Evolutionary conservation across 1,140 invertebrate genomes (phyloP), one percentile per base, ranked within the genome.

Genomic region (Trichomalopsis sarcophagae): DNA sequence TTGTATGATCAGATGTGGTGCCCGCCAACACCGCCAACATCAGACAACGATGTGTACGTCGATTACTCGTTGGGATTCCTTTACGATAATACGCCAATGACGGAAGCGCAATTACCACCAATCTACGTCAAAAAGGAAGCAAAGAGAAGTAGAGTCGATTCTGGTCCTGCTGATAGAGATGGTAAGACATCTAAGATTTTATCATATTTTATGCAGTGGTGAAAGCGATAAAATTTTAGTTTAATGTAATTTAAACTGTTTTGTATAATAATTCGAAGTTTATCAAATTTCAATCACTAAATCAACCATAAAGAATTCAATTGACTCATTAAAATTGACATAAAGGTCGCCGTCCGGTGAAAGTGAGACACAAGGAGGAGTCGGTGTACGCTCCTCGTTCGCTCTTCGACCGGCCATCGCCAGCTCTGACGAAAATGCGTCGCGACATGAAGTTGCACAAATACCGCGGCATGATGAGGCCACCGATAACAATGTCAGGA

Each of bases 11-110:
- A 99, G 98, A 96, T 99, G 94, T 99, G 98, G 98, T 96, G 97
- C 88, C 98, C 98, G 84, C 98, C 98, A 83, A 99, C 98, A 17
- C 98, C 98, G 86, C 98, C 98, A 7, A 96, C 97, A 90, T 96
- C 97, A 91, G 97, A 98, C 87, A 96, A 96, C 91, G 98, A 99
- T 91, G 95, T 98, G 13, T 99, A 98, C 93, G 96, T 98, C 84
- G 98, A 99, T 92, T 95, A 96, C 88, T 96, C 96, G 74, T 91
- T 98, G 89, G 94, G 95, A 50, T 97, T 98, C 89, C 94, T 99
- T 74, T 99, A 99, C 92, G 97, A 98, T 84, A 94, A 94, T 83
- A 95, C 95, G 14, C 94, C 96, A 14, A 98, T 99, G 94, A 94
- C 96, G 13, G 98, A 99, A 90, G 94, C 95, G 40, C 95, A 97